phyloP scores from a whole-genome alignment of 2,888 invertebrate species.

The Pristionchus arcanus region DNA sequence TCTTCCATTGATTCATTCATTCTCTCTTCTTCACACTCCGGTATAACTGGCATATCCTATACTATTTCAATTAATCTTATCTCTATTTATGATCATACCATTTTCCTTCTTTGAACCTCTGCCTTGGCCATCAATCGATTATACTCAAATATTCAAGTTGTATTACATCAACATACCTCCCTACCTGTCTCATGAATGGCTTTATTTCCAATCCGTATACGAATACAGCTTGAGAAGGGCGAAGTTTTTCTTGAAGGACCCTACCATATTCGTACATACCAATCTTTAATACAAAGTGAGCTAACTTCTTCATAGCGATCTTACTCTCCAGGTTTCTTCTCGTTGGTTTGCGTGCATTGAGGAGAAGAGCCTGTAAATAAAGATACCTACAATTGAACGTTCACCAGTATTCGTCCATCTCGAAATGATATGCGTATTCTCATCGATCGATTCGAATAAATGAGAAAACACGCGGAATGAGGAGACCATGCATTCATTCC shows the following conservation, averaged over 20 bases:
- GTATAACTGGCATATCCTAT: too few relatives aligned
- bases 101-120: too few relatives aligned
- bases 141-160: neutral
- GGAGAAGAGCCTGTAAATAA: neutral
- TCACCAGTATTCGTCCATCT: too few relatives aligned
- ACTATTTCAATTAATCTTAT: too few relatives aligned
- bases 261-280: neutral
- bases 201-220: neutral
- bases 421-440: too few relatives aligned
- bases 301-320: neutral
- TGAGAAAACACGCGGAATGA: too few relatives aligned
- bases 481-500: too few relatives aligned
- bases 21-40: too few relatives aligned
- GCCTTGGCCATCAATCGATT: neutral
- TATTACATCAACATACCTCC: neutral
- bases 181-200: neutral
- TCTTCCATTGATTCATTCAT: neutral
- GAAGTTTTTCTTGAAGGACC: neutral
- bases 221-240: neutral
- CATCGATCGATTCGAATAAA: too few relatives aligned
- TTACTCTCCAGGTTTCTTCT: neutral
- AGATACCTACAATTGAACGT: too few relatives aligned
- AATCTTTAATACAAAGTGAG: neutral
- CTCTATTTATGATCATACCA: too few relatives aligned
- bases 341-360: neutral